Conservation (phyloP, 2,888 invertebrate species). For the Gymnoscelis rufifasciata region DNA sequence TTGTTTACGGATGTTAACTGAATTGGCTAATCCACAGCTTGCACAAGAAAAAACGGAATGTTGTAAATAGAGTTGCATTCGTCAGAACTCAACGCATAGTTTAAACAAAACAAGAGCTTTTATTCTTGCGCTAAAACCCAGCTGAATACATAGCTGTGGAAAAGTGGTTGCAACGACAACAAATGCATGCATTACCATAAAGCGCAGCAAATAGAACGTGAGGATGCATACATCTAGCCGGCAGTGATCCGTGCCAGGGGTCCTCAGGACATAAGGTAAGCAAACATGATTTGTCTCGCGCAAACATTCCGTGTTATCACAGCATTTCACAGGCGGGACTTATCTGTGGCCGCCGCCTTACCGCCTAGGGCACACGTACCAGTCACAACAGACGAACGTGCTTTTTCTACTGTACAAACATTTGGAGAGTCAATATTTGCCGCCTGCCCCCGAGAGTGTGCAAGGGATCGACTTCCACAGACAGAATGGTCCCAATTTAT, state of each 20-base stretch:
- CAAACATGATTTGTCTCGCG: slow-evolving; percentile 68
- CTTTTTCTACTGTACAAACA: slow-evolving; percentile 61
- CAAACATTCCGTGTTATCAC: slow-evolving; percentile 66
- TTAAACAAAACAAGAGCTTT: too few relatives aligned
- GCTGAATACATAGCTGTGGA: slow-evolving; percentile 15
- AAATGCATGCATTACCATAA: slow-evolving; percentile 41
- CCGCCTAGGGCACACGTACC: slow-evolving; percentile 54
- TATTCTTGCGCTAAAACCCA: neutral
- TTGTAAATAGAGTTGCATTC: too few relatives aligned
- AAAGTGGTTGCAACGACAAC: slow-evolving; percentile 28
- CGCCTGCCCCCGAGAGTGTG: slow-evolving; percentile 53
- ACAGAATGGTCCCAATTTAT: slow-evolving; percentile 21
- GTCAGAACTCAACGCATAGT: too few relatives aligned
- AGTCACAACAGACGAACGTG: slow-evolving; percentile 58
- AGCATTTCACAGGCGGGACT: slow-evolving; percentile 47
- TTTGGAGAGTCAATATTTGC: slow-evolving; percentile 71
- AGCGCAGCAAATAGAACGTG: slow-evolving; percentile 66
- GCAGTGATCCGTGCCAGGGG: slow-evolving; percentile 55
- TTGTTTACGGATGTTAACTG: slow-evolving; percentile 65
- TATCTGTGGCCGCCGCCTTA: slow-evolving; percentile 51
- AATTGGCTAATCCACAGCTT: slow-evolving; percentile 52
- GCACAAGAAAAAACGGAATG: too few relatives aligned
- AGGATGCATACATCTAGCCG: slow-evolving; percentile 53
- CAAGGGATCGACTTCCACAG: slow-evolving; percentile 41
- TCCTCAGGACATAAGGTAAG: slow-evolving; percentile 59